A percentile compares a stretch with the other conserved stretches of the same genome.
These are phyloP conservation scores for Manduca sexta DNA, from an alignment of 1,140 invertebrate species.

Conservation along the genomic window DNA sequence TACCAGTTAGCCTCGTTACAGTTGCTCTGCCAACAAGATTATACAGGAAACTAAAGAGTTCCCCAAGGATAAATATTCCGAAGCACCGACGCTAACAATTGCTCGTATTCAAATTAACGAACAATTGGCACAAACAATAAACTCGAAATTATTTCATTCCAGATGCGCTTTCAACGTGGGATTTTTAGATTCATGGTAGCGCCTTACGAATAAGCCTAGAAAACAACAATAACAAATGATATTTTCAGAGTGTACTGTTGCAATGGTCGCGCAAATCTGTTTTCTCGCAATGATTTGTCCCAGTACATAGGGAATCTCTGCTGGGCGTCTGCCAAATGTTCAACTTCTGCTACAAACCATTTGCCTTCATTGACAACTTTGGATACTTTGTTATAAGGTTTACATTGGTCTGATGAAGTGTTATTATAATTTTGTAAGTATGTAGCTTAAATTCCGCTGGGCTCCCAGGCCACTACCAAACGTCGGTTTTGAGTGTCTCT, in stretches of 20 bases:
- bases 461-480: conserved; percentile 41
- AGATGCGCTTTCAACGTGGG: not conserved
- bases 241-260: conserved; percentile 34
- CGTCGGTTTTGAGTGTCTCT: conserved; percentile 41
- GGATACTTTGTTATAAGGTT: conserved; percentile 17
- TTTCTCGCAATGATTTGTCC: conserved; percentile 67
- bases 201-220: conserved; percentile 16
- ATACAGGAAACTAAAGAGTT: too few species aligned
- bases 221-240: conserved; percentile 47
- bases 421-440: conserved; percentile 27
- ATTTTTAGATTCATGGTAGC: conserved; percentile 9
- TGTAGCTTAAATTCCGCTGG: conserved; percentile 54
- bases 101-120: too few species aligned
- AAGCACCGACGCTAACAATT: too few species aligned
- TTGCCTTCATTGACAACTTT: conserved; percentile 12
- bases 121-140: too few species aligned
- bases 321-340: conserved; percentile 63
- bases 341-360: conserved; percentile 27
- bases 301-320: conserved; percentile 53
- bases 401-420: conserved; percentile 6
- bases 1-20: too few species aligned
- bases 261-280: conserved; percentile 61
- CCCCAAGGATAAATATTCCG: too few species aligned
- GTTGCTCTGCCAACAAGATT: too few species aligned
- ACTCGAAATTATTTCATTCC: not conserved